Conservation (phyloP, 2,888 invertebrate species). For the Pseudococcus jackbeardsleyi region DNA sequence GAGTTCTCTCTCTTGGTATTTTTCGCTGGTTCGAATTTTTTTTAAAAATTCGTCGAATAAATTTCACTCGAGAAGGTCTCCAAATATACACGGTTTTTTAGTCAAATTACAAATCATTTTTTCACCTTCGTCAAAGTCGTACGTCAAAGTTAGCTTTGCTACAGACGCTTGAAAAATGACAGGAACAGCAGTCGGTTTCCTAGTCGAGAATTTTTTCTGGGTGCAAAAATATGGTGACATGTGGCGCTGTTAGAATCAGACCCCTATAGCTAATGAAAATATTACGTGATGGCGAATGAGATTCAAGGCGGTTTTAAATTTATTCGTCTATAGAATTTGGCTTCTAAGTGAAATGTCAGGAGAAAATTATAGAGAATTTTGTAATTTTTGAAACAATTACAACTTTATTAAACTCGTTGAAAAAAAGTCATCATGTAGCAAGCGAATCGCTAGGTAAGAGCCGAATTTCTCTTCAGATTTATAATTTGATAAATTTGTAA, state of each 20-base stretch:
- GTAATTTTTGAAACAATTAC: too few species aligned
- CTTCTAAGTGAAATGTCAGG: too few species aligned
- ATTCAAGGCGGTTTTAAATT: neutral
- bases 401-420: too few species aligned
- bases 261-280: neutral
- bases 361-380: too few species aligned
- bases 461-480: too few species aligned
- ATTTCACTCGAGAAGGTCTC: neutral
- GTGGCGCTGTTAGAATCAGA: neutral
- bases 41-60: neutral
- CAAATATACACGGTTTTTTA: neutral
- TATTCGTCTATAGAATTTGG: neutral
- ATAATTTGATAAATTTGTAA: too few species aligned
- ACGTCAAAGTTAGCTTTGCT: neutral
- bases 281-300: neutral
- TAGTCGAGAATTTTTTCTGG: neutral
- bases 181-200: neutral
- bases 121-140: conserved; percentile 4
- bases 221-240: neutral
- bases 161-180: neutral
- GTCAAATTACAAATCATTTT: neutral
- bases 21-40: neutral
- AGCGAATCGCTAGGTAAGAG: too few species aligned
- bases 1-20: neutral
- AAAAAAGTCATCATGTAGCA: too few species aligned